phyloP scores from a whole-genome alignment of 2,113 vertebrate genomes.

The Pachypanchax playfairii region DNA sequence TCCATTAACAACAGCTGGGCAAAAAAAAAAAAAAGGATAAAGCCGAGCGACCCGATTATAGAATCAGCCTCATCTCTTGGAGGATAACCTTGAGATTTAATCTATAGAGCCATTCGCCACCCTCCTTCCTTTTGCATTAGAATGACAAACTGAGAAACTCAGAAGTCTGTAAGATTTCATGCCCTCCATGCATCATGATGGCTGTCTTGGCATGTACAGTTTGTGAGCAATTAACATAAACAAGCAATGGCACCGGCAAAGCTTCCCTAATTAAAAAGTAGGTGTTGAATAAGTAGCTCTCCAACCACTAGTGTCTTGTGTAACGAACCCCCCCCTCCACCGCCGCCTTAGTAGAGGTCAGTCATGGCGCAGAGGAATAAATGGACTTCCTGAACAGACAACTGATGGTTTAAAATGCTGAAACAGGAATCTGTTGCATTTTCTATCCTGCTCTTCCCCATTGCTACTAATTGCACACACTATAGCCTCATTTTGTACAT shows the following conservation, averaged over 20 bases:
- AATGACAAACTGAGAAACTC: conserved; percentile 33
- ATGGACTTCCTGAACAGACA: conserved; percentile 16
- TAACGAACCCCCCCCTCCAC: conserved; percentile 48
- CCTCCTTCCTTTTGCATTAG: background rate
- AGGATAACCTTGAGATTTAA: conserved; percentile 46
- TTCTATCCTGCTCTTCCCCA: conserved; percentile 2
- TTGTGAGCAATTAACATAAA: conserved; percentile 37
- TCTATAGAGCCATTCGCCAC: conserved; percentile 17
- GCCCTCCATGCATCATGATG: conserved; percentile 35
- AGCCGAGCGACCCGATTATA: conserved; percentile 37
- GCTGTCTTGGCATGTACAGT: conserved; percentile 28
- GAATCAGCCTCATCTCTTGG: conserved; percentile 42
- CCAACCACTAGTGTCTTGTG: conserved; percentile 9
- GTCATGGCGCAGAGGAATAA: too few species aligned
- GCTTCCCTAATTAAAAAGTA: conserved; percentile 38
- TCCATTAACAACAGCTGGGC: conserved; percentile 20
- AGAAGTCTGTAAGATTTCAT: conserved; percentile 44
- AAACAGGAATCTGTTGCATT: conserved; percentile 5
- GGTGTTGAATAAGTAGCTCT: conserved; percentile 32
- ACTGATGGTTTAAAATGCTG: background rate
- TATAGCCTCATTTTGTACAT: background rate
- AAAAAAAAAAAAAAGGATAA: too few species aligned
- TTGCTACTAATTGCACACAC: conserved; percentile 49
- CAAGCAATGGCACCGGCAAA: conserved; percentile 19
- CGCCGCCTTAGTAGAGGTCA: conserved; percentile 31